These are phyloP conservation scores for Bombyx huttoni DNA, from an alignment of 2,888 invertebrate genomes.

Conservation along the genomic window DNA sequence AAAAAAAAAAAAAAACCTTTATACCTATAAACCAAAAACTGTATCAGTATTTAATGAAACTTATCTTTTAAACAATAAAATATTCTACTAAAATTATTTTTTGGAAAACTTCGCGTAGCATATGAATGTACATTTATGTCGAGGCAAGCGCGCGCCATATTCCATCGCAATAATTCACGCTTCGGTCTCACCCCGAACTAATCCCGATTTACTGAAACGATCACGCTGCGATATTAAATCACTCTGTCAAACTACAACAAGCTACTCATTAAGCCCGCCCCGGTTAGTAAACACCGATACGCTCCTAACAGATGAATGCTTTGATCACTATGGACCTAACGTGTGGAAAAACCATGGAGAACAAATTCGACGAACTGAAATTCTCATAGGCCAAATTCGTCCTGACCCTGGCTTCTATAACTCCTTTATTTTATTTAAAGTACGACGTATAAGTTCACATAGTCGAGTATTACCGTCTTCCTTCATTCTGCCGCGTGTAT, in stretches of 20 bases:
- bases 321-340: conserved; percentile 29
- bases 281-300: conserved; percentile 43
- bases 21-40: too few relatives aligned
- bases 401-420: too few relatives aligned
- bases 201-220: conserved; percentile 63
- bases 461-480: too few relatives aligned
- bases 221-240: conserved; percentile 58
- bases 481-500: too few relatives aligned
- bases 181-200: conserved; percentile 46
- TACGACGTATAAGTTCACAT: too few relatives aligned
- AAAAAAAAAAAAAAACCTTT: too few relatives aligned
- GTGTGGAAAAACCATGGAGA: conserved; percentile 16
- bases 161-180: conserved; percentile 48
- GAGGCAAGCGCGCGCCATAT: conserved; percentile 23
- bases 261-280: conserved; percentile 55
- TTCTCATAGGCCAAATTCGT: too few relatives aligned
- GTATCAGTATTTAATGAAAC: too few relatives aligned
- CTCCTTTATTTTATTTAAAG: too few relatives aligned
- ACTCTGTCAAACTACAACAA: conserved; percentile 64
- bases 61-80: too few relatives aligned
- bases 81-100: too few relatives aligned
- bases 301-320: conserved; percentile 24
- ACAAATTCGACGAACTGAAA: neutral
- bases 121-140: neutral
- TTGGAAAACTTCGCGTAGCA: too few relatives aligned